Conservation (phyloP, 1,140 invertebrate genomes). For the Leucophenga varia region DNA sequence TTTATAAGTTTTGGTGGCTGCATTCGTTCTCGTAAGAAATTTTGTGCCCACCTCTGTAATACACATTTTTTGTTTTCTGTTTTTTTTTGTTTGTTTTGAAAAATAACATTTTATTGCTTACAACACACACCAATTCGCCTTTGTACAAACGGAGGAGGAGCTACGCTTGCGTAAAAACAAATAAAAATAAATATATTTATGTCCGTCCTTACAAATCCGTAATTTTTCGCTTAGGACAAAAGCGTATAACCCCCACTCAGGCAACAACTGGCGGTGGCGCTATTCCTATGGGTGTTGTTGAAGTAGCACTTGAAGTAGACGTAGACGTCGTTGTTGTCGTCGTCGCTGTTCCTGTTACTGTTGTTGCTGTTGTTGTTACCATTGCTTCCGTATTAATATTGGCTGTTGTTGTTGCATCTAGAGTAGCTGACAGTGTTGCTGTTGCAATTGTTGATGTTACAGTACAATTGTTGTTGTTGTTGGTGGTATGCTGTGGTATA, state of each 20-base stretch:
- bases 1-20: no score
- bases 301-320: no score
- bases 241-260: slow-evolving; percentile 56
- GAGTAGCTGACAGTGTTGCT: slow-evolving; percentile 1
- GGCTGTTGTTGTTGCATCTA: slow-evolving; percentile 4
- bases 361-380: neutral
- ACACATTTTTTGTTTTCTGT: no score
- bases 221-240: slow-evolving; percentile 49
- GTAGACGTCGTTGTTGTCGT: slow-evolving; percentile 3
- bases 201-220: slow-evolving; percentile 41
- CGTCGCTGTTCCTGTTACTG: slow-evolving; percentile 5
- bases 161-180: neutral
- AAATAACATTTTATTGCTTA: no score
- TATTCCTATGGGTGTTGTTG: slow-evolving; percentile 30
- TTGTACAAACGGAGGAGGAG: no score
- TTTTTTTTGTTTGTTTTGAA: no score
- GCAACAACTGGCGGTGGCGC: slow-evolving; percentile 50
- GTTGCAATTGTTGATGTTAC: neutral
- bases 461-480: neutral
- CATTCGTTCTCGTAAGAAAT: no score
- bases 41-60: no score
- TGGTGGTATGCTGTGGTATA: neutral
- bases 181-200: neutral
- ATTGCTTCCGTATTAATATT: neutral
- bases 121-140: no score